These are phyloP conservation scores for Nomada goodeniana DNA, from an alignment of 2,888 invertebrate genomes.

Conservation along the genomic window DNA sequence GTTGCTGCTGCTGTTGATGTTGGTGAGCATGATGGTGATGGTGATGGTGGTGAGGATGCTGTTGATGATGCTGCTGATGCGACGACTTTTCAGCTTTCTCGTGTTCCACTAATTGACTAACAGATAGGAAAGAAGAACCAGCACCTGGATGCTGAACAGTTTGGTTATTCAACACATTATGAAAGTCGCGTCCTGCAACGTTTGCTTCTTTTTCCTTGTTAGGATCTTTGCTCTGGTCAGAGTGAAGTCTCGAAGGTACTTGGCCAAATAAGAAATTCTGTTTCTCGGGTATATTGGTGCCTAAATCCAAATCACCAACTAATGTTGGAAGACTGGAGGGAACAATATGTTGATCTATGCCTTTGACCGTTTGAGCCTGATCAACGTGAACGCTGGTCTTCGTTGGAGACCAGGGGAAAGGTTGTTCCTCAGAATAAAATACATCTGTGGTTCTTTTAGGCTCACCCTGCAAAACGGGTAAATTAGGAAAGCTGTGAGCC, in stretches of 20 bases:
- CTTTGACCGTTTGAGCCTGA: conserved; percentile 76
- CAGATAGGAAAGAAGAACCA: conserved; percentile 86
- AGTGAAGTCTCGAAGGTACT: conserved; percentile 67
- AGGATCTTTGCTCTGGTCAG: conserved; percentile 73
- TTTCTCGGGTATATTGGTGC: conserved; percentile 81
- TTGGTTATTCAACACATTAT: conserved; percentile 80
- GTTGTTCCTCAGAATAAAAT: conserved; percentile 84
- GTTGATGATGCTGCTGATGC: conserved; percentile 72
- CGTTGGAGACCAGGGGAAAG: conserved; percentile 87
- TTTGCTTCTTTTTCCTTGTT: conserved; percentile 78
- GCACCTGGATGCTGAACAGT: conserved; percentile 82
- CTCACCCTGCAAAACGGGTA: conserved; percentile 79
- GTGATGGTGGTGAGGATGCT: conserved; percentile 70
- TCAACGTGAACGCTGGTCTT: conserved; percentile 85
- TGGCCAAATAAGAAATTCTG: conserved; percentile 81
- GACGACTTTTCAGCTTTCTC: conserved; percentile 83
- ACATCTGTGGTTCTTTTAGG: conserved; percentile 74
- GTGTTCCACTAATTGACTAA: conserved; percentile 88
- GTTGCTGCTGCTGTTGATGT: conserved; percentile 68
- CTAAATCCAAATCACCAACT: conserved; percentile 87
- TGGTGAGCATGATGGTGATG: conserved; percentile 71
- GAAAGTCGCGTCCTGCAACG: conserved; percentile 76
- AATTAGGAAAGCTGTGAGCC: conserved; percentile 80
- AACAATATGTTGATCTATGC: conserved; percentile 83
- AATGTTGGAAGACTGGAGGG: conserved; percentile 87